Base-by-base conservation (phyloP, 2,797 vertebrate genomes). In the Melanotaenia pygmaea region DNA sequence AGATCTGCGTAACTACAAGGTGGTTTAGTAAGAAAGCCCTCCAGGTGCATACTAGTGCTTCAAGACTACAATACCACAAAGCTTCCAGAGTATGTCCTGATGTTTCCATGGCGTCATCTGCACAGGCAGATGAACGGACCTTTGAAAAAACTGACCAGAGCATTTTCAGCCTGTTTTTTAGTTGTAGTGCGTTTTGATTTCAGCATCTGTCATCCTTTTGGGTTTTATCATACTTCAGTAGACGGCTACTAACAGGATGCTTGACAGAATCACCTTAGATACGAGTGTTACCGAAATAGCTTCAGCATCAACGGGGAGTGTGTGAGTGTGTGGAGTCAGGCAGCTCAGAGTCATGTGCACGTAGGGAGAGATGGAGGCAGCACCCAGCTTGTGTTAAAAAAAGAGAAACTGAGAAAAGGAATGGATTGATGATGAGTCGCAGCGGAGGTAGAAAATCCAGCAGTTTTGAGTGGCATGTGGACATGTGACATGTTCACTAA, bases 1-100 rank as follows among this genome's bases (percentile, higher is more conserved):
- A 51, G 96, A 98, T 88, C 92, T 98, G 34, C 96, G 96, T 64
- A 94, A 92, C 1, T 96, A 94, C 81, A 95, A 95, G 0, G 89
- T 94, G 74, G 90, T 89, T 57, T 94, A 95, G 85, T 95, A 84
- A 94, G 73, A 67, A 47, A 3, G n/a, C n/a, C 38, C 24, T 35
- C 59, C 16, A 7, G 30, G 38, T 4, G 26, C 9, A 5, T 5
- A 32, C 60, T 16, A 28, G 47, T 62, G 67, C 78, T 56, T 77
- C 45, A 16, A 67, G 47, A 61, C 73, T 43, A 20, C 30, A 22
- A 47, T 1, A 37, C 58, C 16, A 59, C 8, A 34, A 66, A 65
- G n/a, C 72, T 70, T 64, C 79, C 77, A 61, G 51, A 67, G 35
- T 30, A 32, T 65, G 74, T 65, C 67, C 54, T 63, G 59, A 71